Conservation (phyloP, 2,797 vertebrate genomes). For the Argyrosomus regius region DNA sequence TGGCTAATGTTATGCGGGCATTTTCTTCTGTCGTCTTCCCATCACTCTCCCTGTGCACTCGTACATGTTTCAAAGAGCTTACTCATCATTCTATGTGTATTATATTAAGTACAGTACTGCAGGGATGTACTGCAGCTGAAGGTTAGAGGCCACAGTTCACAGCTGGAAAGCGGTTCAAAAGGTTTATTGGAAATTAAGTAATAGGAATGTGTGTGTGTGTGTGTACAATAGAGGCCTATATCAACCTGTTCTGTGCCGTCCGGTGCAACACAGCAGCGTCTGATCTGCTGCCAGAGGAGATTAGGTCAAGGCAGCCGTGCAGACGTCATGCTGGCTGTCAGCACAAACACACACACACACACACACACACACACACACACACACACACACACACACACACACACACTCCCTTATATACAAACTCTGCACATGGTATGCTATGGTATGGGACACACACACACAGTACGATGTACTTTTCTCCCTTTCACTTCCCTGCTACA, state of each 20-base stretch:
- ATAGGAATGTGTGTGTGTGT: conserved; percentile 15
- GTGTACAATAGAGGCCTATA: conserved; percentile 50
- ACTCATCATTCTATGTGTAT: not conserved
- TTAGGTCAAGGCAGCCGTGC: conserved; percentile 48
- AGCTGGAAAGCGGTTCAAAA: conserved; percentile 43
- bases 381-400: conserved; percentile 4
- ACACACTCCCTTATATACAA: conserved; percentile 1
- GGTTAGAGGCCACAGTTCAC: conserved; percentile 30
- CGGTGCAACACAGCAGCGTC: conserved; percentile 37
- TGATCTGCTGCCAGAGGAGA: conserved; percentile 73
- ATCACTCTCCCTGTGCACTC: not conserved
- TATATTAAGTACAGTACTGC: not conserved
- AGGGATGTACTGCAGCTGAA: not conserved
- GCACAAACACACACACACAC: conserved; percentile 4
- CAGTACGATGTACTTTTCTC: not conserved
- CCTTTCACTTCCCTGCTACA: not conserved
- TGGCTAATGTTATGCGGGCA: not conserved
- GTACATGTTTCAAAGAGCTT: not conserved
- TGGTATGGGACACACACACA: not conserved
- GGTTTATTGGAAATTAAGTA: conserved; percentile 40
- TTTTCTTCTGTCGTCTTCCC: not conserved
- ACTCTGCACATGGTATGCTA: not conserved
- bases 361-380: conserved; percentile 15
- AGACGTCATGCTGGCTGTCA: conserved; percentile 37
- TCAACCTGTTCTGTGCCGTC: conserved; percentile 46